Evolutionary conservation across 2,797 vertebrate species (phyloP), one percentile per base, ranked within the genome.

Genomic region (Acanthurus tractus): DNA sequence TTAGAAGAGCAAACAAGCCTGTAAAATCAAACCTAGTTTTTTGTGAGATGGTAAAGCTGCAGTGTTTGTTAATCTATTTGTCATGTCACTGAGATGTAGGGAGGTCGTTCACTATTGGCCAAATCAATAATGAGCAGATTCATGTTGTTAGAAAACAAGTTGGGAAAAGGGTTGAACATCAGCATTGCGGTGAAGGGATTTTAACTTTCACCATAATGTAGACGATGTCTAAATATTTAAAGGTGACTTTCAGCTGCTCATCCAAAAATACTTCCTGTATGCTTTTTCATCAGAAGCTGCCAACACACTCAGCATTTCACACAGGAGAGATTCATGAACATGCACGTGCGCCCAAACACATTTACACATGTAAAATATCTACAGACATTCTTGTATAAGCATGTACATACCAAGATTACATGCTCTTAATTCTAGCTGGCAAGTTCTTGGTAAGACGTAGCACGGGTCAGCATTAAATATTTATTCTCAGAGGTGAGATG

Each of bases 391-490:
- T 18, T 45, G 20, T 40, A 61, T 52, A 20, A 70, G 22, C 14
- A 34, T 18, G 38, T 3, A 6, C 14, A 53, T 15, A 10, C 44
- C 10, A 12, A 45, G 11, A 45, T 11, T 18, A 75, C 10, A 67
- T 0, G 6, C 52, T 59, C 12, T 61, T 55, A 20, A 63, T 64
- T 61, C 0, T 3, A 57, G 36, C 7, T 34, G 29, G 29, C 29
- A 7, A 34, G 29, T 34, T 34, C 29, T 15, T 29, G 40, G 54
- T 52, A 18, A 79, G 49, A 75, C 0, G 12, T 77, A 66, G 54
- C 18, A 6, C 50, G n/a, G 58, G 13, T 66, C 63, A 55, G 23
- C 61, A 79, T 88, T 18, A 83, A 88, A 83, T 56, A 84, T 84
- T 79, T 52, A 86, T 75, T 71, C 25, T 70, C 20, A 20, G 58